These are phyloP conservation scores for Drosophila planitibia DNA, from an alignment of 2,888 invertebrate genomes.

Conservation along the genomic window DNA sequence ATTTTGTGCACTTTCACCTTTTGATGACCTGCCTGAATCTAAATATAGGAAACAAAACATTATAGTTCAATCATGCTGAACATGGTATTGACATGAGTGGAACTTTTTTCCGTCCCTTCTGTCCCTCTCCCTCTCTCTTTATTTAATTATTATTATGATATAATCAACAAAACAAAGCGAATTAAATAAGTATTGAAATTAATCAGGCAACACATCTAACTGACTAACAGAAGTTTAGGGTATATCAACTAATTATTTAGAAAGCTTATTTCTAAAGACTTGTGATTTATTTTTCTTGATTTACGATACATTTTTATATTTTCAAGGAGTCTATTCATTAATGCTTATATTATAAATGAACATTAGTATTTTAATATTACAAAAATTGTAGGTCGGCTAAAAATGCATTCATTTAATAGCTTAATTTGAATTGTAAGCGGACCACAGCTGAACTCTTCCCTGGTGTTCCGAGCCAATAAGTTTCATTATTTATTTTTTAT, in stretches of 20 bases:
- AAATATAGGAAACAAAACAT: neutral
- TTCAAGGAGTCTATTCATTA: neutral
- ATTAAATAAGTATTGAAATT: neutral
- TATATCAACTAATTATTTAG: neutral
- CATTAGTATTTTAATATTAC: neutral
- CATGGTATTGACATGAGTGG: neutral
- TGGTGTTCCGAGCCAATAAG: too few species aligned
- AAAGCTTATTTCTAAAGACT: neutral
- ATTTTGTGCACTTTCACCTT: slow-evolving; percentile 6
- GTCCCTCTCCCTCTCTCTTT: neutral
- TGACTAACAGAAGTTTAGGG: neutral
- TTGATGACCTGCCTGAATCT: neutral
- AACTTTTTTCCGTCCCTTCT: neutral
- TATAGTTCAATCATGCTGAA: too few species aligned
- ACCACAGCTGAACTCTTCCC: too few species aligned
- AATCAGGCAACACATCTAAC: neutral
- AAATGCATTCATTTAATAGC: neutral
- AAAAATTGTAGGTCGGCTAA: neutral
- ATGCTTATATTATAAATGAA: neutral
- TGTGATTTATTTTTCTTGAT: neutral
- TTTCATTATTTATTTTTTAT: too few species aligned
- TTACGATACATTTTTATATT: neutral
- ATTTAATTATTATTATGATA: neutral
- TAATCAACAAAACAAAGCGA: neutral
- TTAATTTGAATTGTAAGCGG: too few species aligned